phyloP scores from a whole-genome alignment of 1,140 invertebrate genomes.

The Hylaeus volcanicus region DNA sequence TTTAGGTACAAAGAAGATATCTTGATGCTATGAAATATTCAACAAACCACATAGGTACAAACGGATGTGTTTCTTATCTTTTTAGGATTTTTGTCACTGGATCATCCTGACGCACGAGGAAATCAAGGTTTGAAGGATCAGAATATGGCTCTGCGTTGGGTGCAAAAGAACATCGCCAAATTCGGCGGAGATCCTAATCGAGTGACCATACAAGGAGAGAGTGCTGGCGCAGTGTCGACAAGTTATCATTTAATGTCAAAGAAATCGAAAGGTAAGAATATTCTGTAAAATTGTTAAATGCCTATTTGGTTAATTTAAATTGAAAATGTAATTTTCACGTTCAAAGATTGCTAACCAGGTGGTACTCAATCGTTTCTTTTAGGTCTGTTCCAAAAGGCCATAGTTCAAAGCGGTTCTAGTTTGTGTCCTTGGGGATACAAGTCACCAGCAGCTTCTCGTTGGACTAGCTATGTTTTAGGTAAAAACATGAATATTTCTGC shows the following conservation, averaged over 20 bases:
- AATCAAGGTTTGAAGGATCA: constrained; percentile 85
- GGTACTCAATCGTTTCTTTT: background rate
- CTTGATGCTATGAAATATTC: background rate
- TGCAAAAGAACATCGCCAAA: constrained; percentile 74
- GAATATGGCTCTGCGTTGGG: constrained; percentile 76
- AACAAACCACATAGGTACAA: too few species aligned
- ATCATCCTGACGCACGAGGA: constrained; percentile 82
- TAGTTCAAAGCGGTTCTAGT: constrained; percentile 64
- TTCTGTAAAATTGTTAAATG: too few species aligned
- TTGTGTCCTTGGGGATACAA: background rate
- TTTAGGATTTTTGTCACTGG: constrained; percentile 81
- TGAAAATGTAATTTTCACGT: too few species aligned
- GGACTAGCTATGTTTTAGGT: too few species aligned
- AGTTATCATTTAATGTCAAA: constrained; percentile 65
- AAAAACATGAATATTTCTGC: too few species aligned
- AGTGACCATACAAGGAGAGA: constrained; percentile 78
- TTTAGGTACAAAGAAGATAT: constrained; percentile 23
- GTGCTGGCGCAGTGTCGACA: constrained; percentile 66
- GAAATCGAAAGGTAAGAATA: constrained; percentile 60
- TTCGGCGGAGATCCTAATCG: constrained; percentile 65
- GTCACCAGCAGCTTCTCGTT: background rate
- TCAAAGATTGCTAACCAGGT: too few species aligned
- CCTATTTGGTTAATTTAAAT: too few species aligned
- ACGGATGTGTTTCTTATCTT: background rate
- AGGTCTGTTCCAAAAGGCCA: constrained; percentile 72